Evolutionary conservation across 2,113 vertebrate genomes (phyloP), one percentile per base, ranked within the genome.

Genomic region (Halcyon senegalensis): DNA sequence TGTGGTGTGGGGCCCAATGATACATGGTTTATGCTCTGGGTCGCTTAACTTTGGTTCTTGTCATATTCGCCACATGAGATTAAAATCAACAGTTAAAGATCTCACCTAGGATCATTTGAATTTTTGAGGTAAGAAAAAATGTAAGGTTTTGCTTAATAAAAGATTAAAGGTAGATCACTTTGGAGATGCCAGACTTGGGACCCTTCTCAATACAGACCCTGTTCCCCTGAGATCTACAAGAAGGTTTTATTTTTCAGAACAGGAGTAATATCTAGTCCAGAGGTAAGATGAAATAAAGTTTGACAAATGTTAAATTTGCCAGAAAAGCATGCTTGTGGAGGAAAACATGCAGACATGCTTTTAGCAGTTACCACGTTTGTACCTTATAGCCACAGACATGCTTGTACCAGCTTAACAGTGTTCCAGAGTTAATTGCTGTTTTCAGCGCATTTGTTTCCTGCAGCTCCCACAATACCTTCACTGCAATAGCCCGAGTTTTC

Each of bases 391-490:
- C 31, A 19, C 2, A 33, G 24, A 75, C 46, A 11, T 41, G 28
- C 20, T 37, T 30, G 0, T 30, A 63, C 46, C 24, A 44, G 23
- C 56, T 64, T 51, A 81, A 56, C 11, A 19, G 53, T 0, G 3
- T 73, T 73, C 30, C 13, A 8, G 20, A 63, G 31, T 55, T 74
- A 80, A 41, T 8, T 66, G 77, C 64, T 43, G 19, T 73, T 67
- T 17, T 58, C 35, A 31, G 59, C 5, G 7, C 25, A 24, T 41
- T 72, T 43, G 9, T 74, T 64, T 91, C 64, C 64, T 27, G 23
- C 35, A 48, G 30, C 20, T 16, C 28, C 28, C 44, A 30, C 0
- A 0, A 59, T 35, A 20, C 24, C 15, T 39, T 63, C 23, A 51
- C 28, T 46, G 39, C 48, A 37, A 31, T 6, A 60, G 44, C 43